Conservation (phyloP, 1,140 invertebrate genomes). For the Ostrea edulis region DNA sequence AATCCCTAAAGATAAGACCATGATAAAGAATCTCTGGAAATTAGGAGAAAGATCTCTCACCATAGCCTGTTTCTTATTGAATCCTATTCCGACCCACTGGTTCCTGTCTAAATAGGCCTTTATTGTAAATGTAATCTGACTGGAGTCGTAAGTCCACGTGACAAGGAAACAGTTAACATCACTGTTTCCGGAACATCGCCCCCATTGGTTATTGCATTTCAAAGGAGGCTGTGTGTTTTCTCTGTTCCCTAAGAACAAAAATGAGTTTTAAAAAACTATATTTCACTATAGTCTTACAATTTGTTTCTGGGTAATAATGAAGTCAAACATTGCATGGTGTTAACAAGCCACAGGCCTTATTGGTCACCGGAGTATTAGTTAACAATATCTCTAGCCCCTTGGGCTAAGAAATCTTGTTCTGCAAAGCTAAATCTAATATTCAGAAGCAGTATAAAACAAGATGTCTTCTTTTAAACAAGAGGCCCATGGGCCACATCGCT, state of each 20-base stretch:
- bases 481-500: too few relatives aligned
- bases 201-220: conserved; percentile 30
- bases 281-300: background rate
- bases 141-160: conserved; percentile 90
- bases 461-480: too few relatives aligned
- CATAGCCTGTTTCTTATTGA: conserved; percentile 66
- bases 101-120: conserved; percentile 87
- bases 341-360: too few relatives aligned
- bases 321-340: too few relatives aligned
- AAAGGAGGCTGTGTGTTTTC: background rate
- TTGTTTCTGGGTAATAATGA: too few relatives aligned
- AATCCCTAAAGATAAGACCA: too few relatives aligned
- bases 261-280: background rate
- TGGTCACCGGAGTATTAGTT: too few relatives aligned
- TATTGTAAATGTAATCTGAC: conserved; percentile 92
- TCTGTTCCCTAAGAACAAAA: background rate
- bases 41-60: conserved; percentile 44
- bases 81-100: conserved; percentile 89
- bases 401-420: too few relatives aligned
- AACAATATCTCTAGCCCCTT: too few relatives aligned
- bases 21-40: background rate
- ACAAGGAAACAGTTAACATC: conserved; percentile 66
- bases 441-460: too few relatives aligned
- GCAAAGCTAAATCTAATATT: too few relatives aligned
- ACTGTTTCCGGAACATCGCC: conserved; percentile 18